Conservation (phyloP, 2,797 vertebrate genomes). For the Channa striata region DNA sequence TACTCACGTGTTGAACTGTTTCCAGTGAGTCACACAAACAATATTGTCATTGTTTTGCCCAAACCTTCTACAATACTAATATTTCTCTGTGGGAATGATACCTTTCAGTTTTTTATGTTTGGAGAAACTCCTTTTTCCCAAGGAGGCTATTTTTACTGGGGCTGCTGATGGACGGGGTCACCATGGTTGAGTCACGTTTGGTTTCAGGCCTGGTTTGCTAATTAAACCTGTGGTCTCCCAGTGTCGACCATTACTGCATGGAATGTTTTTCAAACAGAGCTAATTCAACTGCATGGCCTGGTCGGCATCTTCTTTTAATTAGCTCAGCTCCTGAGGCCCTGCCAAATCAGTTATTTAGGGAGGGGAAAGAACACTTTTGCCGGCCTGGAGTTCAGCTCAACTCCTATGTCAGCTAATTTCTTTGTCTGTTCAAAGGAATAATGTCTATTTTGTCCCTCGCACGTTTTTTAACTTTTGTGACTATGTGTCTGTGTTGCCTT, state of each 20-base stretch:
- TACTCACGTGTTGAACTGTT: constrained; percentile 26
- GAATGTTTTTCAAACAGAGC: constrained; percentile 86
- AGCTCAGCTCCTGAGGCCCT: constrained; percentile 65
- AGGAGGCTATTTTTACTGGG: constrained; percentile 84
- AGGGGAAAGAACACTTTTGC: constrained; percentile 60
- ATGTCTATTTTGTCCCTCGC: constrained; percentile 70
- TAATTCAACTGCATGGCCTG: constrained; percentile 81
- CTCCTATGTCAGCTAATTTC: constrained; percentile 75
- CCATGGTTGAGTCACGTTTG: constrained; percentile 84
- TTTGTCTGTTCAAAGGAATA: constrained; percentile 64
- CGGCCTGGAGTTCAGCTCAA: constrained; percentile 70
- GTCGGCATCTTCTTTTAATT: constrained; percentile 86
- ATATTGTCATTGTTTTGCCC: constrained; percentile 54
- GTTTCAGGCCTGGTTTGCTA: constrained; percentile 85
- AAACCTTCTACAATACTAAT: constrained; percentile 60
- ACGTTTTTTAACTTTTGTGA: constrained; percentile 46
- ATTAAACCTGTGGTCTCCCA: constrained; percentile 86
- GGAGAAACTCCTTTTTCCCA: constrained; percentile 83
- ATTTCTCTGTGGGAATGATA: constrained; percentile 56
- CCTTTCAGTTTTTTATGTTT: constrained; percentile 67
- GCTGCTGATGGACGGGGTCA: constrained; percentile 80
- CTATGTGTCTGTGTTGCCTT: constrained; percentile 37
- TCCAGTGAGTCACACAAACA: constrained; percentile 58
- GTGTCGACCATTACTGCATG: constrained; percentile 84
- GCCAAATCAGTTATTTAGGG: constrained; percentile 79